Evolutionary conservation across 2,888 invertebrate species (phyloP).

Genomic region (Catocala sponsa): DNA sequence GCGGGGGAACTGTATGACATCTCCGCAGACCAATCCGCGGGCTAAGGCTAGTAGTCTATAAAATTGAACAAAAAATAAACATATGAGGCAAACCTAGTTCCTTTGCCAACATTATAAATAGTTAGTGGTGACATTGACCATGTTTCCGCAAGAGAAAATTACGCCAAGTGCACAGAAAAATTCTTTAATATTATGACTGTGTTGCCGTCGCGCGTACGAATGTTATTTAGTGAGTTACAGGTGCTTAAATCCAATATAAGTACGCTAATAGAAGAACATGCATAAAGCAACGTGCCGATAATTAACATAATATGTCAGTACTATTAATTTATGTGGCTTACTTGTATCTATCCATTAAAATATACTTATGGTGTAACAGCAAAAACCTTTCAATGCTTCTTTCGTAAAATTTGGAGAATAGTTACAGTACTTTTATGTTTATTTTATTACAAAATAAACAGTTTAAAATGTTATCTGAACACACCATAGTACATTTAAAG

Average conservation of each 20-base stretch:
- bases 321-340: too few relatives aligned
- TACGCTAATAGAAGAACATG: background rate
- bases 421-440: too few relatives aligned
- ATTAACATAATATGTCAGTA: too few relatives aligned
- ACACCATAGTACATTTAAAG: background rate
- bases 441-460: background rate
- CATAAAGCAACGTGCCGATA: background rate
- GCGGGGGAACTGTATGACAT: too few relatives aligned
- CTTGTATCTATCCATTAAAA: background rate
- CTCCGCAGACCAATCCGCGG: too few relatives aligned
- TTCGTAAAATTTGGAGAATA: too few relatives aligned
- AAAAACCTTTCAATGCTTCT: too few relatives aligned
- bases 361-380: background rate
- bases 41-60: too few relatives aligned
- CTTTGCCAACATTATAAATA: slow-evolving; percentile 57
- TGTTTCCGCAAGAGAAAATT: slow-evolving; percentile 69
- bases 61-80: too few relatives aligned
- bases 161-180: slow-evolving; percentile 56
- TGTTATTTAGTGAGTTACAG: too few relatives aligned
- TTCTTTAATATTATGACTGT: background rate
- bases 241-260: background rate
- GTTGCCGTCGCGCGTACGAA: background rate
- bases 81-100: too few relatives aligned
- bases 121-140: slow-evolving; percentile 75
- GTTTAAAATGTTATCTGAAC: slow-evolving; percentile 8